A percentile compares a stretch with the other conserved stretches of the same genome.
Conservation (phyloP, 2,113 vertebrate species). For the Platysternon megacephalum region DNA sequence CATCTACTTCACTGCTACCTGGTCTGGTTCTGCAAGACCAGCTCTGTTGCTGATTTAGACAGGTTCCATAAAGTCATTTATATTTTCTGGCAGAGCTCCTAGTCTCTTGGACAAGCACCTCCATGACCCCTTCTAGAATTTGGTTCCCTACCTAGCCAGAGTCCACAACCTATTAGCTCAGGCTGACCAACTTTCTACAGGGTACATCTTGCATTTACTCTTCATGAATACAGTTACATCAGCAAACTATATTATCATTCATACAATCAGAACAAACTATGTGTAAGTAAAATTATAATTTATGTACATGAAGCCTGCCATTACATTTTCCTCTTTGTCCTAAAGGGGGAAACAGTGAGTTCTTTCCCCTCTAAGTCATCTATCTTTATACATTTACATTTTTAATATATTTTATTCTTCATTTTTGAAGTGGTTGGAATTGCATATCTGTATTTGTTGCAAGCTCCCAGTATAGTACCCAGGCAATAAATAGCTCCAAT, state of each 20-base stretch:
- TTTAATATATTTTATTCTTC: background rate
- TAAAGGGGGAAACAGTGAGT: background rate
- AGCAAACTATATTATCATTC: background rate
- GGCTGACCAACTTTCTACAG: background rate
- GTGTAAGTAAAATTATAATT: background rate
- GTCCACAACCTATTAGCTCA: background rate
- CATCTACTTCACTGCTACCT: too few relatives aligned
- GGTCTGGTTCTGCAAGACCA: too few relatives aligned
- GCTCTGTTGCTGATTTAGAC: too few relatives aligned
- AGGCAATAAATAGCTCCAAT: background rate
- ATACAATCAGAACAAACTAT: background rate
- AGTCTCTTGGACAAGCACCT: too few relatives aligned
- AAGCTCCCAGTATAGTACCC: background rate
- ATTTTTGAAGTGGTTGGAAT: background rate
- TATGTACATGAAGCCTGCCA: background rate
- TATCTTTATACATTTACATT: background rate
- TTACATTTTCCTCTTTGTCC: background rate
- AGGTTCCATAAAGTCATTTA: too few relatives aligned
- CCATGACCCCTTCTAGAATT: background rate
- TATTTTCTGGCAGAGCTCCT: too few relatives aligned
- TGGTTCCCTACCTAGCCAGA: background rate
- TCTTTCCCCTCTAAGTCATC: background rate
- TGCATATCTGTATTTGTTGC: background rate
- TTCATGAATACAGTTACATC: background rate
- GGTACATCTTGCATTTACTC: background rate